These are phyloP conservation scores for Trissolcus japonicus DNA, from an alignment of 2,888 invertebrate species.

Conservation along the genomic window DNA sequence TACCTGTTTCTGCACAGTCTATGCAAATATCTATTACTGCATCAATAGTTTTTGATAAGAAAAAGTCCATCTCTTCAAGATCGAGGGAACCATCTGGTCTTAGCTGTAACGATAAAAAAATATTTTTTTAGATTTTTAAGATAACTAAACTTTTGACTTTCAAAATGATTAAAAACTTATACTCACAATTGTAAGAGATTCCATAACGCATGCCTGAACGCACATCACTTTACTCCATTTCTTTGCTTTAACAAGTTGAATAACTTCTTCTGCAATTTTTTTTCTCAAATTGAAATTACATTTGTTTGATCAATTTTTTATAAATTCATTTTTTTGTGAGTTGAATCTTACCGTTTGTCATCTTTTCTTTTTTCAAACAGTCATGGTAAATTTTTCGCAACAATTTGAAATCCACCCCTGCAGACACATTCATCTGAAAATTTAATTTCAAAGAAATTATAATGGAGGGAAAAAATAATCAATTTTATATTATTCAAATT, in stretches of 20 bases:
- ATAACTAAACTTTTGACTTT: too few species aligned
- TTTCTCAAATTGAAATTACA: not conserved
- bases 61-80: slow-evolving; percentile 9
- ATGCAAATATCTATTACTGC: not conserved
- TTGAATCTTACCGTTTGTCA: slow-evolving; percentile 6
- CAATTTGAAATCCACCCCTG: not conserved
- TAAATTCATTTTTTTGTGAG: not conserved
- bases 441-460: too few species aligned
- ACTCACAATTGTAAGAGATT: slow-evolving; percentile 1
- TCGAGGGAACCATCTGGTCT: slow-evolving; percentile 6
- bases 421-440: not conserved
- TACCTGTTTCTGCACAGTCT: slow-evolving; percentile 10
- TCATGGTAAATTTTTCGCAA: slow-evolving; percentile 3
- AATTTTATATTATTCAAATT: too few species aligned
- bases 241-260: not conserved
- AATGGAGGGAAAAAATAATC: too few species aligned
- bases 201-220: slow-evolving; percentile 7
- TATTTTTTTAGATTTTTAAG: too few species aligned
- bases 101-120: not conserved
- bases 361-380: not conserved
- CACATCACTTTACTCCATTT: slow-evolving; percentile 12
- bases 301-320: not conserved
- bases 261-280: not conserved
- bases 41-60: slow-evolving; percentile 8
- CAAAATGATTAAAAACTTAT: not conserved